A percentile compares a stretch with the other conserved stretches of the same genome.
Evolutionary conservation across 2,797 vertebrate species (phyloP).

Genomic region (Schizothorax lantsangensis): DNA sequence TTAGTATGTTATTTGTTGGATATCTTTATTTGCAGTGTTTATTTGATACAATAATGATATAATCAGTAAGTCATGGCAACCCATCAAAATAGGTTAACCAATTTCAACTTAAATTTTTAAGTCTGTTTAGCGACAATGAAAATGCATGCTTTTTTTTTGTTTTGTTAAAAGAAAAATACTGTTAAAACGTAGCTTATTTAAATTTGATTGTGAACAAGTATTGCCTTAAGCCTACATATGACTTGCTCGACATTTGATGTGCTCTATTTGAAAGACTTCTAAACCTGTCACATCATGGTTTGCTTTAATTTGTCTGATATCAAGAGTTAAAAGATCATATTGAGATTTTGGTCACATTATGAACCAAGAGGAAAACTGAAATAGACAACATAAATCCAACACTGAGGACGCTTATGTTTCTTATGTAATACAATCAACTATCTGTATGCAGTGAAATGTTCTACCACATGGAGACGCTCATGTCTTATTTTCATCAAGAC

Average conservation of each 20-base stretch:
- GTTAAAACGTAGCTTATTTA: not conserved
- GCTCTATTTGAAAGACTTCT: not conserved
- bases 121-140: no score
- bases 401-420: not conserved
- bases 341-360: not conserved
- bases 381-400: not conserved
- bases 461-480: not conserved
- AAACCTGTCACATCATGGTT: not conserved
- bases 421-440: not conserved
- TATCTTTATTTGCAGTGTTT: not conserved
- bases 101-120: not conserved
- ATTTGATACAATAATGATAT: not conserved
- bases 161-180: not conserved
- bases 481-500: not conserved
- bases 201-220: not conserved
- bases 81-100: not conserved
- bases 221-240: not conserved
- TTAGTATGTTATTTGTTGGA: not conserved
- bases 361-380: not conserved
- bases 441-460: not conserved
- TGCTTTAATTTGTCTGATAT: not conserved
- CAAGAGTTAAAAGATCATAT: no score
- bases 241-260: not conserved
- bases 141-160: not conserved
- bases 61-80: not conserved